phyloP scores from a whole-genome alignment of 2,797 vertebrate genomes.

The Leptatherina wallacei region DNA sequence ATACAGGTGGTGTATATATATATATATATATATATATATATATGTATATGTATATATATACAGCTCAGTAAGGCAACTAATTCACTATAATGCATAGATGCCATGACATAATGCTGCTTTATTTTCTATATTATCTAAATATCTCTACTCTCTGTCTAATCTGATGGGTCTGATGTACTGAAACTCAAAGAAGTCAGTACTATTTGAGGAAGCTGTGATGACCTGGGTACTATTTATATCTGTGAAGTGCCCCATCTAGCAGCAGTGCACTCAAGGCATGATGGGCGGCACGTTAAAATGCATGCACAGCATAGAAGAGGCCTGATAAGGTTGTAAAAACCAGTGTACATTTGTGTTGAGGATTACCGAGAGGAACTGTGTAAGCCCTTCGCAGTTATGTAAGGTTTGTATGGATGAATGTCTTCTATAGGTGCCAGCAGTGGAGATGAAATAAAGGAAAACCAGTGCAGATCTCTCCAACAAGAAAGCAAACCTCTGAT shows the following conservation, averaged over 20 bases:
- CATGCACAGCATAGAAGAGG: constrained; percentile 28
- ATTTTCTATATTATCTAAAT: constrained; percentile 9
- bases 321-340: constrained; percentile 42
- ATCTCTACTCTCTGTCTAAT: constrained; percentile 27
- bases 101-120: not conserved
- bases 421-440: constrained; percentile 23
- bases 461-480: constrained; percentile 12
- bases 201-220: constrained; percentile 47
- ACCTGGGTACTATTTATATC: constrained; percentile 57
- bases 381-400: constrained; percentile 37
- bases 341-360: constrained; percentile 34
- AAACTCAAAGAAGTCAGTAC: constrained; percentile 18
- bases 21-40: no score
- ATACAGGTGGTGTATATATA: constrained; percentile 55
- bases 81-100: constrained; percentile 2
- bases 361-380: constrained; percentile 35
- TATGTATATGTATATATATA: no score
- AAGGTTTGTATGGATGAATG: constrained; percentile 31
- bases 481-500: constrained; percentile 31
- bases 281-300: constrained; percentile 32
- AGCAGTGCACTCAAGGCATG: constrained; percentile 51
- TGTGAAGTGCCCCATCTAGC: constrained; percentile 44
- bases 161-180: constrained; percentile 17
- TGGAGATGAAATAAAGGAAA: constrained; percentile 12
- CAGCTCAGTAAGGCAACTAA: constrained; percentile 8